phyloP scores from a whole-genome alignment of 2,113 vertebrate genomes.

The Sminthopsis crassicaudata region DNA sequence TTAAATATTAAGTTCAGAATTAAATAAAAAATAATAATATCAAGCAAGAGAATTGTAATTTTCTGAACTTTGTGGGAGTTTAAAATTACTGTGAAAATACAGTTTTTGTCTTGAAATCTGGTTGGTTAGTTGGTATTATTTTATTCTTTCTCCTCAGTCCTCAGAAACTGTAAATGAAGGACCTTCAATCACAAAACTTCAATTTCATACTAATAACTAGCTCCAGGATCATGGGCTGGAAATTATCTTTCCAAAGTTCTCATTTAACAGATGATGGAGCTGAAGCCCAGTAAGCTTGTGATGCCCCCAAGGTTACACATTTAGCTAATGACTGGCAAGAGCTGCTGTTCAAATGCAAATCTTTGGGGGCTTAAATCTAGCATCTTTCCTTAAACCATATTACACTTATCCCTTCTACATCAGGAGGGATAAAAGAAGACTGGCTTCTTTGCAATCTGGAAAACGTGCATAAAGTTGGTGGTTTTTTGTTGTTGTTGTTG shows the following conservation, averaged over 20 bases:
- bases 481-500: no score
- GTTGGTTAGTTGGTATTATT: not conserved
- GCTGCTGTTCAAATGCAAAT: not conserved
- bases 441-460: no score
- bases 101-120: not conserved
- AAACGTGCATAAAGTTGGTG: no score
- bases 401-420: not conserved
- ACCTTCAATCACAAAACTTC: not conserved
- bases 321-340: not conserved
- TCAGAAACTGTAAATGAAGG: not conserved
- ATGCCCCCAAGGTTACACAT: not conserved
- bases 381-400: not conserved
- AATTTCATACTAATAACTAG: not conserved
- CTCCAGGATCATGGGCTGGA: not conserved
- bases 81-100: not conserved
- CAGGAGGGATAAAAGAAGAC: no score
- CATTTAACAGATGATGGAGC: not conserved
- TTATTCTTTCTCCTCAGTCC: not conserved
- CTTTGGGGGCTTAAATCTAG: not conserved
- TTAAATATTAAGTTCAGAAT: not conserved
- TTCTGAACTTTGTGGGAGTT: not conserved
- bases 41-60: not conserved
- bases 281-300: not conserved
- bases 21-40: not conserved
- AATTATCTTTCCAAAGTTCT: not conserved